Evolutionary conservation across 2,797 vertebrate genomes (phyloP), one percentile per base, ranked within the genome.

Genomic region (Antennarius maculatus): DNA sequence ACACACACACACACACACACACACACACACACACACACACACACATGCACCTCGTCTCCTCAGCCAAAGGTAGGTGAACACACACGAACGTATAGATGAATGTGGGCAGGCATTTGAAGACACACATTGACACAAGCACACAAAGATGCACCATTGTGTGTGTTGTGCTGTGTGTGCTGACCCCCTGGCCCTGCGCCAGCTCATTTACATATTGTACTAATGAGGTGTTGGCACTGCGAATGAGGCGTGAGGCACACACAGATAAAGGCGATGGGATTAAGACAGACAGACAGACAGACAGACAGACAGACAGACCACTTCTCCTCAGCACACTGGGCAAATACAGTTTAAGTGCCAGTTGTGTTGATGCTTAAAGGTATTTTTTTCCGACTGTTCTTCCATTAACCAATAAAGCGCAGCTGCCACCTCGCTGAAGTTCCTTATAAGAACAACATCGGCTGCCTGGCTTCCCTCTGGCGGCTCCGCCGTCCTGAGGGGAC

Each of bases 151-250:
- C 73, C 75, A 81, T 71, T 83, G 81, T 79, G 23, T 23, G 23
- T 81, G 91, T 91, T 89, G 88, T 89, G 85, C 86, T 74, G 90
- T 87, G 77, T 85, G 87, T 80, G 84, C 84, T 92, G 90, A 92
- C 92, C 90, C 89, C 84, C 85, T 94, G 94, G 93, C 91, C 87
- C 77, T 41, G 41, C 23, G 89, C 93, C 92, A 94, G 75, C 76
- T 91, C 79, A 94, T 94, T 94, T 92, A 88, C 92, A 93, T 93
- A 91, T 93, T 92, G 92, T 85, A 88, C 92, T 94, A 94, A 94
- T 94, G 93, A 94, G 92, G 90, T 89, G 89, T 86, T 92, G 91
- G 91, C 91, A 90, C 80, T 77, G 78, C 51, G 84, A 85, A 86
- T 65, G 77, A 86, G 81, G 78, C 66, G 74, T 74, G 77, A 86